Base-by-base conservation (phyloP, 2,888 invertebrate species). In the Caenorhabditis sulstoni region DNA sequence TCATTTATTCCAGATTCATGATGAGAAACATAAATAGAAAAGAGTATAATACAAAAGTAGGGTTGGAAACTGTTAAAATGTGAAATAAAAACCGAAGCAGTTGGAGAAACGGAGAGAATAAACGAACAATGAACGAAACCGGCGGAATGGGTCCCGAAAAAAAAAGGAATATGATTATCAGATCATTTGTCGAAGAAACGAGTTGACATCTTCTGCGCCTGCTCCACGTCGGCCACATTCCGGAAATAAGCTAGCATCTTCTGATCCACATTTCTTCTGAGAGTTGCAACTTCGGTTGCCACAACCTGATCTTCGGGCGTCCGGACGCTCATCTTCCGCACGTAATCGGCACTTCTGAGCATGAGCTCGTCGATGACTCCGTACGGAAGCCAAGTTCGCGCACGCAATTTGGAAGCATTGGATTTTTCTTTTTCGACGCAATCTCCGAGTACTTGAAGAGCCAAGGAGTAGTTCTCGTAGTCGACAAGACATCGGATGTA, bases 401-500 rank as follows among this genome's bases (percentile, higher is more conserved):
- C 53, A 3, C 57, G 49, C 20, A 49, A 37, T 20, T 71, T 62
- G 7, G 71, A 39, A 5, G 62, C 73, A 22, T 70, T 57, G 3
- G 47, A 41, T 11, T 65, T 68, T 39, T 81, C 84, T n/a, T 61
- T 47, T 37, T 83, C 68, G 22, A 83, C 67, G 41, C 68, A 20
- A 8, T 80, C 68, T 12, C 61, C 41, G 11, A 78, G 57, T 8
- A 73, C 78, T 58, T 67, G 61, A 44, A 87, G 71, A 44, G 86
- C 88, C n/a, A 57, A 45, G 0, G 55, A 29, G 16, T 86, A 75
- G 22, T 65, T 75, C 47, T 83, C 83, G 52, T 66, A 88, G 41
- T 88, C 88, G 22, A 87, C 67, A 22, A 87, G 70, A 55, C 81
- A 73, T 49, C 85, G 59, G 29, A 86, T 44, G 62, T 83, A 86